Evolutionary conservation across 53 echinoderm and acorn worm species (phyloP).

Genomic region (Henricia sp.): DNA sequence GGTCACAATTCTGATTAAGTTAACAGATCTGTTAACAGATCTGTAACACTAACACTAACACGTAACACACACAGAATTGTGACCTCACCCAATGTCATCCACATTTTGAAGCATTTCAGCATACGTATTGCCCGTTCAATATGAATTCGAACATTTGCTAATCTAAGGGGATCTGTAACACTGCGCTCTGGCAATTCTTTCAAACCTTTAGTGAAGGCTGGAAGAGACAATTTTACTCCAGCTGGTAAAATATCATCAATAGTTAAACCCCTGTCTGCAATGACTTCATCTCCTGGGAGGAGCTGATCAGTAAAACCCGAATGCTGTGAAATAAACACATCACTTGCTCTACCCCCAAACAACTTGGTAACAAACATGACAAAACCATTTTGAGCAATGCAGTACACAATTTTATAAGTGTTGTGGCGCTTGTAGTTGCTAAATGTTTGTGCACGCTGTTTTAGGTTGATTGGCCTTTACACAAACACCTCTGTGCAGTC

Average conservation of each 20-base stretch:
- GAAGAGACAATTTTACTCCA: slow-evolving; percentile 14
- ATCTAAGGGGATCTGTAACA: not conserved
- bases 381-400: slow-evolving; percentile 5
- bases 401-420: slow-evolving; percentile 2
- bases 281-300: slow-evolving; percentile 57
- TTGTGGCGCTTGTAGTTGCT: slow-evolving; percentile 19
- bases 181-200: slow-evolving; percentile 22
- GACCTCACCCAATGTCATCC: slow-evolving; percentile 38
- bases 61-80: no score
- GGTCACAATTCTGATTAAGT: no score
- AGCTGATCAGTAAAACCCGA: slow-evolving; percentile 26
- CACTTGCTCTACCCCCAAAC: slow-evolving; percentile 47
- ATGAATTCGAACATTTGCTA: slow-evolving; percentile 60
- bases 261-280: slow-evolving; percentile 61
- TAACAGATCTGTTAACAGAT: no score
- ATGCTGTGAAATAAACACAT: slow-evolving; percentile 24
- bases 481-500: slow-evolving; percentile 57
- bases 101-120: slow-evolving; percentile 42
- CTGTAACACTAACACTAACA: no score
- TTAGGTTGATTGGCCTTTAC: not conserved
- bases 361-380: slow-evolving; percentile 32
- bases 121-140: slow-evolving; percentile 46
- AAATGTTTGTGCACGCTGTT: no score
- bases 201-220: slow-evolving; percentile 4
- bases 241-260: not conserved